Evolutionary conservation across 2,888 invertebrate species (phyloP).

Genomic region (Leptopilina drosophilae): DNA sequence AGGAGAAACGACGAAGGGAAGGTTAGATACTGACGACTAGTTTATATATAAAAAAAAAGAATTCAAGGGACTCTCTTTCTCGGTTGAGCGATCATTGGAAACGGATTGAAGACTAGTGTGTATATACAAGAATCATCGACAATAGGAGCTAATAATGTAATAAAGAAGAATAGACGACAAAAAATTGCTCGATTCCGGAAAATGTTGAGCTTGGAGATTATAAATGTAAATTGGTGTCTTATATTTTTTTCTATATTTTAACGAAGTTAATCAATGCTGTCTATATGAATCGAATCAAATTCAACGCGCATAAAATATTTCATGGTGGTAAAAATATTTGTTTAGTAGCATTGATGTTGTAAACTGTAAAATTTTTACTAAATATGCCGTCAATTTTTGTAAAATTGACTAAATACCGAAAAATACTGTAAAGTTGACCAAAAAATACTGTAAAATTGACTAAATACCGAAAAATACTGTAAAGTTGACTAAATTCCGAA

Average conservation of each 20-base stretch:
- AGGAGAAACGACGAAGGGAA: conserved; percentile 6
- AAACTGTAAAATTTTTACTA: no score
- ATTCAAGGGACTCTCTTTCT: conserved; percentile 3
- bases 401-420: no score
- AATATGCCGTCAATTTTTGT: no score
- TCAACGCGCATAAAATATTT: background rate
- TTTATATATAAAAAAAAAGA: background rate
- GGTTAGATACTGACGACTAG: conserved; percentile 16
- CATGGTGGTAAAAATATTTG: no score
- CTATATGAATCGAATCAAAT: conserved; percentile 10
- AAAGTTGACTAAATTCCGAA: no score
- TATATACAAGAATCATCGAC: conserved; percentile 50
- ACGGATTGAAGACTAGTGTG: conserved; percentile 36
- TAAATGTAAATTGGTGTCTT: conserved; percentile 63
- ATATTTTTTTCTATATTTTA: conserved; percentile 58
- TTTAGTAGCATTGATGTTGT: no score
- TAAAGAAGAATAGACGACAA: conserved; percentile 49
- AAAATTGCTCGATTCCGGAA: conserved; percentile 66
- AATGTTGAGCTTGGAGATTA: conserved; percentile 62
- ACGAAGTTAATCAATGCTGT: conserved; percentile 47
- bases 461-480: no score
- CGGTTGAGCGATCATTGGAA: conserved; percentile 40
- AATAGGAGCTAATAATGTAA: conserved; percentile 64
- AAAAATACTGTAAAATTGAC: no score
- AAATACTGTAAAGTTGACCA: no score